Evolutionary conservation across 1,140 invertebrate genomes (phyloP).

Genomic region (Ladona fulva): DNA sequence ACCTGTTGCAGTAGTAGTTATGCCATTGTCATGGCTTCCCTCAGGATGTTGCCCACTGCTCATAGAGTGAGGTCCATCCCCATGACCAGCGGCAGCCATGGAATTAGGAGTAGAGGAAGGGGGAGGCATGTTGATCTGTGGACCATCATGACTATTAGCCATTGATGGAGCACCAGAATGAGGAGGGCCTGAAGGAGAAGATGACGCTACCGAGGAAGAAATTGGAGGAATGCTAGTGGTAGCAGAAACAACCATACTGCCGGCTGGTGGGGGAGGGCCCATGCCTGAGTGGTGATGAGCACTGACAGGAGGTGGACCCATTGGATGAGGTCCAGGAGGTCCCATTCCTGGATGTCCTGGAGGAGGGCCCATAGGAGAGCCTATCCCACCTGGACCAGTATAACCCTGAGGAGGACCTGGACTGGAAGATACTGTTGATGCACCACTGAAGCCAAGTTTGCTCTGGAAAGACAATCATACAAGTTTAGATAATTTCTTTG

Average conservation of each 20-base stretch:
- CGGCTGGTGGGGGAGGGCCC: constrained; percentile 39
- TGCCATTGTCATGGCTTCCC: constrained; percentile 47
- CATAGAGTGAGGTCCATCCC: constrained; percentile 15
- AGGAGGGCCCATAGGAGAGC: constrained; percentile 15
- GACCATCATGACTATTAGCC: constrained; percentile 43
- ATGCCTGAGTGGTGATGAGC: constrained; percentile 37
- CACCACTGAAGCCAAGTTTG: constrained; percentile 46
- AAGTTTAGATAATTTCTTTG: no score
- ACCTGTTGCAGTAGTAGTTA: constrained; percentile 46
- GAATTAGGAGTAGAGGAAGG: constrained; percentile 50
- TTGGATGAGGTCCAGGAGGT: constrained; percentile 20
- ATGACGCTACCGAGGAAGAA: constrained; percentile 25
- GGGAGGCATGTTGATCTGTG: constrained; percentile 44
- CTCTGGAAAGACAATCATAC: constrained; percentile 39
- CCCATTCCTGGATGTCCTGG: constrained; percentile 14
- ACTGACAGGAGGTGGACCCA: constrained; percentile 29
- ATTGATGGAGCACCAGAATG: constrained; percentile 23
- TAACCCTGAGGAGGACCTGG: constrained; percentile 35
- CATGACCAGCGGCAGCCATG: constrained; percentile 35
- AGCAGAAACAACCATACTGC: constrained; percentile 16
- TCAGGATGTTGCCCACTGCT: constrained; percentile 24
- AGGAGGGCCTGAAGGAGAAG: constrained; percentile 25
- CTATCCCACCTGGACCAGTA: not conserved
- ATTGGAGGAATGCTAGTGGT: constrained; percentile 16
- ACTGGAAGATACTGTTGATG: constrained; percentile 41